Percentiles rank a stretch among this genome's conserved stretches.
phyloP scores from a whole-genome alignment of 2,888 invertebrate genomes.

The Pammene aurita region DNA sequence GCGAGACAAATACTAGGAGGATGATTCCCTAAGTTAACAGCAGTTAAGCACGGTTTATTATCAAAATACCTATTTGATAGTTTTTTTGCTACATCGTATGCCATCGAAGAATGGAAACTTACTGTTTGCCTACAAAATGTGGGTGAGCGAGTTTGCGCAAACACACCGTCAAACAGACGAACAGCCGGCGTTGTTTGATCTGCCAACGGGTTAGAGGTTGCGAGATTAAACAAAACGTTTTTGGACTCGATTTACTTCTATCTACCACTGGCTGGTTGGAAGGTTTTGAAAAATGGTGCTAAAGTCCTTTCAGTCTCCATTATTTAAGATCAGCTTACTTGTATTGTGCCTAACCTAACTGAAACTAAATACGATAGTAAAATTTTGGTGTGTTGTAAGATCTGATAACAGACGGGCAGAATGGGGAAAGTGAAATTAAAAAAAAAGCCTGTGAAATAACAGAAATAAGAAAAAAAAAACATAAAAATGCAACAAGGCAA shows the following conservation, averaged over 20 bases:
- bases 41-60: background rate
- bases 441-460: too few relatives aligned
- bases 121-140: constrained; percentile 42
- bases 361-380: too few relatives aligned
- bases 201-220: constrained; percentile 56
- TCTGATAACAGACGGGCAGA: background rate
- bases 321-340: too few relatives aligned
- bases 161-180: constrained; percentile 60
- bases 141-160: constrained; percentile 60
- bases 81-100: constrained; percentile 16
- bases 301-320: too few relatives aligned
- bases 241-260: constrained; percentile 15
- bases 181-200: constrained; percentile 62
- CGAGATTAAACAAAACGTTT: constrained; percentile 14
- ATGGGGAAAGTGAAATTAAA: too few relatives aligned
- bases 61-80: background rate
- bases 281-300: too few relatives aligned
- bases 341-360: too few relatives aligned
- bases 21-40: too few relatives aligned
- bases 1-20: too few relatives aligned
- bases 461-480: too few relatives aligned
- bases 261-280: background rate
- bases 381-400: background rate
- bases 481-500: too few relatives aligned
- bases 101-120: constrained; percentile 20